phyloP scores from a whole-genome alignment of 2,888 invertebrate species.

The Amphipoea lucens region DNA sequence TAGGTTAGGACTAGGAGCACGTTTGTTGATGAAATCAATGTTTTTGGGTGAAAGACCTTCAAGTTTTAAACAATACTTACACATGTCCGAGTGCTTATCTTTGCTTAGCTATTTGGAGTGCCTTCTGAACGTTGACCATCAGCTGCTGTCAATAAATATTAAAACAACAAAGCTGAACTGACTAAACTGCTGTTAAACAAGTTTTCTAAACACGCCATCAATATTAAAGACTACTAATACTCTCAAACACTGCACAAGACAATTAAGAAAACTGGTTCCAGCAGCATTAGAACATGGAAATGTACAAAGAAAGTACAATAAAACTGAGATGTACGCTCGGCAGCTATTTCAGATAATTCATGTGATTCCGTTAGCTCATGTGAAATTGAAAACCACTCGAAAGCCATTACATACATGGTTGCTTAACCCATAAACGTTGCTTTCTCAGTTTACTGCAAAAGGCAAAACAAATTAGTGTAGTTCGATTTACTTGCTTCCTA shows the following conservation, averaged over 20 bases:
- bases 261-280: conserved; percentile 55
- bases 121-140: conserved; percentile 19
- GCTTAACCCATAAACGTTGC: conserved; percentile 75
- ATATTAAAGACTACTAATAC: conserved; percentile 33
- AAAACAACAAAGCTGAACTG: background rate
- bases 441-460: conserved; percentile 82
- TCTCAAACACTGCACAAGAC: conserved; percentile 35
- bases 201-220: conserved; percentile 35
- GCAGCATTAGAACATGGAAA: conserved; percentile 39
- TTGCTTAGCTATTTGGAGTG: conserved; percentile 24
- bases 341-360: conserved; percentile 62
- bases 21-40: conserved; percentile 51
- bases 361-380: conserved; percentile 64
- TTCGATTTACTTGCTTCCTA: conserved; percentile 81
- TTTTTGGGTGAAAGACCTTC: conserved; percentile 20
- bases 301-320: conserved; percentile 62
- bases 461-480: conserved; percentile 86
- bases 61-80: background rate
- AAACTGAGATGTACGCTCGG: conserved; percentile 48
- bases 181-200: conserved; percentile 28
- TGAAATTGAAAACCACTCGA: conserved; percentile 72
- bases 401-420: conserved; percentile 73
- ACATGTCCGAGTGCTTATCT: background rate
- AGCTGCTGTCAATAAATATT: conserved; percentile 46
- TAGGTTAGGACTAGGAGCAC: conserved; percentile 52